Evolutionary conservation across 1,140 invertebrate genomes (phyloP).

Genomic region (Venturia canescens): DNA sequence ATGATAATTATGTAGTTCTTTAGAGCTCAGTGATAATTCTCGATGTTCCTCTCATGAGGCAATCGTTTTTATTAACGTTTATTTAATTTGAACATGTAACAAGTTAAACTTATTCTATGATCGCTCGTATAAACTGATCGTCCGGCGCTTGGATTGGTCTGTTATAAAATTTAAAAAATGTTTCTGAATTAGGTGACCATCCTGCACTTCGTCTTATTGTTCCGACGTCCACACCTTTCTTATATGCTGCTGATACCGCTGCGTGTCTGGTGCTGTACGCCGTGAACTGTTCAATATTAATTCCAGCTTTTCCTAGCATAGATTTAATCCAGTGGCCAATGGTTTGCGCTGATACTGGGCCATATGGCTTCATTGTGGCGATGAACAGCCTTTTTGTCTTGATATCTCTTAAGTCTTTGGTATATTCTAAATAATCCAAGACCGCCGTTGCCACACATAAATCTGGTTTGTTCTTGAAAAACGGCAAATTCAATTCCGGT

Average conservation of each 20-base stretch:
- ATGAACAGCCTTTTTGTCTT: not conserved
- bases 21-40: slow-evolving; percentile 27
- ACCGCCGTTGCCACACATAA: slow-evolving; percentile 8
- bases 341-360: not conserved
- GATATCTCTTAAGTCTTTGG: slow-evolving; percentile 7
- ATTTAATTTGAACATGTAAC: too few relatives aligned
- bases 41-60: not conserved
- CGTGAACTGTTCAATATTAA: not conserved
- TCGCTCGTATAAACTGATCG: not conserved
- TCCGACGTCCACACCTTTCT: not conserved
- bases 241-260: slow-evolving; percentile 3
- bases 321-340: slow-evolving; percentile 18
- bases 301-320: slow-evolving; percentile 20
- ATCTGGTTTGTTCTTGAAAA: slow-evolving; percentile 1
- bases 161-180: slow-evolving; percentile 21
- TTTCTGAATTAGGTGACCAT: slow-evolving; percentile 2
- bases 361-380: not conserved
- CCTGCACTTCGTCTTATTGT: slow-evolving; percentile 18
- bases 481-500: slow-evolving; percentile 5
- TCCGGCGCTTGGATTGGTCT: not conserved
- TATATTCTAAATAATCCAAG: not conserved
- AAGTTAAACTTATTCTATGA: too few relatives aligned
- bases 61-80: too few relatives aligned
- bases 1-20: slow-evolving; percentile 25
- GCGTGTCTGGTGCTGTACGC: slow-evolving; percentile 20